Base-by-base conservation (phyloP, 2,797 vertebrate genomes). In the Acrossocheilus wenchowensis region DNA sequence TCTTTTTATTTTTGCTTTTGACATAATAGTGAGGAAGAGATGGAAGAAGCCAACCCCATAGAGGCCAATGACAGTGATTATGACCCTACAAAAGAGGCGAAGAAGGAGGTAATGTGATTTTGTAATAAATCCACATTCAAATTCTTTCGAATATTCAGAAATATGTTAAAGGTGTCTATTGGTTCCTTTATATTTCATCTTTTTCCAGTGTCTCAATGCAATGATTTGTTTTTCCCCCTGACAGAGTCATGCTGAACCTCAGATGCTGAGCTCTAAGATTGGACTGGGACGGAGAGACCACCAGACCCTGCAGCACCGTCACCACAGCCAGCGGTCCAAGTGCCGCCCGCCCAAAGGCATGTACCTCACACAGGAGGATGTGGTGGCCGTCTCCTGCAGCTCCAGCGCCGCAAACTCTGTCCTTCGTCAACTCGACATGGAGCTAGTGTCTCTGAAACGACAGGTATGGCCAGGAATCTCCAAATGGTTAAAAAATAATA, bases 271-370 rank as follows among this genome's bases (percentile, higher is more conserved):
- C 71, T 95, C 96, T 5, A 99, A 98, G 93, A 95, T 97, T 86
- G 97, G 96, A 54, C 89, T 98, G 91, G 98, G 97, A 71, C 96
- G 98, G 77, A 95, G 98, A 90, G 98, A 99, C 78, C 97, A 98
- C 93, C 97, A 98, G 94, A 99, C 97, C 54, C 95, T 99, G 90
- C 97, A 97, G 90, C 98, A 99, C 91, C 96, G 98, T 2, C 98
- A 99, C 90, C 98, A 99, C 91, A 96, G 96, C 1, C 98, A 98
- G 91, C 96, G 98, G 2, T 97, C 98, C 62, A 98, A 98, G 91
- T 98, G 97, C 92, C 97, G 98, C 2, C 98, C 98, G 1, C 98
- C 98, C 5, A 99, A 99, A 94, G 98, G 98, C 95, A 99, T 99
- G 98, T 99, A 96, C 93, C 94, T 99, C 92, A 98, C 95, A 75